Conservation (phyloP, 2,113 vertebrate species). For the Todiramphus chloris region DNA sequence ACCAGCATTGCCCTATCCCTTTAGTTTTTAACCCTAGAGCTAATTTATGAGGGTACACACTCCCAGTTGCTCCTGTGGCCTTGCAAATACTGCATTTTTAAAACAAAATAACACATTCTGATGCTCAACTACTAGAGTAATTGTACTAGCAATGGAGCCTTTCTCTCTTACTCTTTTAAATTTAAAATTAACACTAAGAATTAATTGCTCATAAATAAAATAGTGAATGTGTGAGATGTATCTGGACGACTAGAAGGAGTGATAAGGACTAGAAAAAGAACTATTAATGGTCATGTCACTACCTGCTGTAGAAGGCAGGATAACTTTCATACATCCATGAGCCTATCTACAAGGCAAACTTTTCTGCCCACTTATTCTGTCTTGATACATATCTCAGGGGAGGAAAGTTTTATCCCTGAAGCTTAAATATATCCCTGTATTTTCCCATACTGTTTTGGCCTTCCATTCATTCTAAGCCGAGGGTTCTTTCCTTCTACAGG, state of each 20-base stretch:
- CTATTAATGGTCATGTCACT: not conserved
- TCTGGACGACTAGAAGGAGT: not conserved
- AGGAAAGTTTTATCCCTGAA: not conserved
- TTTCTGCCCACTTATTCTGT: not conserved
- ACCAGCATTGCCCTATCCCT: not conserved
- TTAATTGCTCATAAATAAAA: not conserved
- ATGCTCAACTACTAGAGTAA: not conserved
- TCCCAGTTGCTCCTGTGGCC: not conserved
- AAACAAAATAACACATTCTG: not conserved
- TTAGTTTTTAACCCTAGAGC: not conserved
- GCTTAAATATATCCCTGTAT: not conserved
- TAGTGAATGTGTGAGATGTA: not conserved
- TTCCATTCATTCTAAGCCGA: not conserved
- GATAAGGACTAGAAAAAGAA: not conserved
- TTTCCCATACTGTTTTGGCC: not conserved
- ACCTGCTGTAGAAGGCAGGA: not conserved
- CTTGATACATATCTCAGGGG: not conserved
- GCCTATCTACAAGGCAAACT: not conserved
- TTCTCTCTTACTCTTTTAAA: not conserved
- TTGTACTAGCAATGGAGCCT: not conserved
- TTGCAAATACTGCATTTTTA: not conserved
- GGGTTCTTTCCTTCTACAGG: not conserved
- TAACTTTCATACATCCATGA: not conserved
- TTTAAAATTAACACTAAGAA: not conserved
- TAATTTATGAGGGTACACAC: constrained; percentile 30